phyloP scores from a whole-genome alignment of 1,140 invertebrate genomes.

The Hestina assimilis region DNA sequence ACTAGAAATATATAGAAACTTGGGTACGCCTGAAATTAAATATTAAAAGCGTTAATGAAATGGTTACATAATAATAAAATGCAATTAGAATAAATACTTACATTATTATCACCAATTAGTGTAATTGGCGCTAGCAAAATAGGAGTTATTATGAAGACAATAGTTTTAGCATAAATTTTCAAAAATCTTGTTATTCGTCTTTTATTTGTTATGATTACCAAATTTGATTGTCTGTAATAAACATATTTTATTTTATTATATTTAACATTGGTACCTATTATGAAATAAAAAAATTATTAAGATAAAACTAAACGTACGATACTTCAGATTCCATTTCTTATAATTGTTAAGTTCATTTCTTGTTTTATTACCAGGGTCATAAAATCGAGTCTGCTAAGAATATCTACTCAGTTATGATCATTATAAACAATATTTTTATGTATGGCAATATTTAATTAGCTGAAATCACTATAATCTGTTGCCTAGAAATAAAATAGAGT shows the following conservation, averaged over 20 bases:
- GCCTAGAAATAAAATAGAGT: no score
- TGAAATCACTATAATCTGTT: no score
- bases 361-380: no score
- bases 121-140: constrained; percentile 41
- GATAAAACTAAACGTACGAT: constrained; percentile 35
- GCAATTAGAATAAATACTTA: constrained; percentile 29
- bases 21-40: constrained; percentile 50
- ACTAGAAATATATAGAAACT: constrained; percentile 82
- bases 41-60: not conserved
- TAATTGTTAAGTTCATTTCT: not conserved
- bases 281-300: not conserved
- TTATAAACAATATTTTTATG: no score
- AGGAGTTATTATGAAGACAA: constrained; percentile 37
- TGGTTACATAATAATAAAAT: not conserved
- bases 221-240: constrained; percentile 50
- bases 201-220: constrained; percentile 41
- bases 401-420: constrained; percentile 11
- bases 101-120: constrained; percentile 44
- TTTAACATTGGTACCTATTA: no score
- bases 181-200: constrained; percentile 35
- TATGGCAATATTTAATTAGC: no score
- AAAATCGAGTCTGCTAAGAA: not conserved
- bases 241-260: constrained; percentile 1
- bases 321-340: constrained; percentile 39
- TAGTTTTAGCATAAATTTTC: constrained; percentile 43